A percentile compares a stretch with the other conserved stretches of the same genome.
These are phyloP conservation scores for Macrostomum cliftonense DNA, from an alignment of 2,888 invertebrate species.

Conservation along the genomic window DNA sequence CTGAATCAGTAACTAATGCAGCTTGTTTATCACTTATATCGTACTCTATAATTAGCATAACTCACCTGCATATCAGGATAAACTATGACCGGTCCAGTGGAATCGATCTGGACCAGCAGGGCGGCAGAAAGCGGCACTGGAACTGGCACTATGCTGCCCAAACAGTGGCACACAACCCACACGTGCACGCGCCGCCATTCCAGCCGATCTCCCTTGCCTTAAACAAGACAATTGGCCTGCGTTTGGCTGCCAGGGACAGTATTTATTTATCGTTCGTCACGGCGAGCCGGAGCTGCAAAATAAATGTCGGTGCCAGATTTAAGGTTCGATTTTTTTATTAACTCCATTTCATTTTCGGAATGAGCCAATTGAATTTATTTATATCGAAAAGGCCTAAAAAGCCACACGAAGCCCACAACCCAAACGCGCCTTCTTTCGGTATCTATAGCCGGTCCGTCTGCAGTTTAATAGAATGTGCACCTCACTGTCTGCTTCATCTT, in stretches of 20 bases:
- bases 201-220: constrained; percentile 32
- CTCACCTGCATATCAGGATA: constrained; percentile 17
- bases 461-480: no score
- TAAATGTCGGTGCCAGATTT: constrained; percentile 29
- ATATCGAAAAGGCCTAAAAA: no score
- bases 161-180: constrained; percentile 16
- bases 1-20: no score
- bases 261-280: constrained; percentile 25
- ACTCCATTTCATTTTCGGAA: no score
- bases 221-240: constrained; percentile 21
- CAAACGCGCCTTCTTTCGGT: no score
- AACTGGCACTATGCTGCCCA: constrained; percentile 23
- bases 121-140: constrained; percentile 25
- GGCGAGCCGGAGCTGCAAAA: constrained; percentile 22
- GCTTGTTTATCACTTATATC: no score
- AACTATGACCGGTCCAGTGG: constrained; percentile 28
- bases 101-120: constrained; percentile 24
- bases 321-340: constrained; percentile 18
- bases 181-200: constrained; percentile 34
- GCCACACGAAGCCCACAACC: no score
- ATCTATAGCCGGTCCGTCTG: no score
- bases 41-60: no score
- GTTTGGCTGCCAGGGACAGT: constrained; percentile 28
- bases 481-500: no score
- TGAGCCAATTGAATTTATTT: no score